phyloP scores from a whole-genome alignment of 2,113 vertebrate species.

The Cariama cristata region DNA sequence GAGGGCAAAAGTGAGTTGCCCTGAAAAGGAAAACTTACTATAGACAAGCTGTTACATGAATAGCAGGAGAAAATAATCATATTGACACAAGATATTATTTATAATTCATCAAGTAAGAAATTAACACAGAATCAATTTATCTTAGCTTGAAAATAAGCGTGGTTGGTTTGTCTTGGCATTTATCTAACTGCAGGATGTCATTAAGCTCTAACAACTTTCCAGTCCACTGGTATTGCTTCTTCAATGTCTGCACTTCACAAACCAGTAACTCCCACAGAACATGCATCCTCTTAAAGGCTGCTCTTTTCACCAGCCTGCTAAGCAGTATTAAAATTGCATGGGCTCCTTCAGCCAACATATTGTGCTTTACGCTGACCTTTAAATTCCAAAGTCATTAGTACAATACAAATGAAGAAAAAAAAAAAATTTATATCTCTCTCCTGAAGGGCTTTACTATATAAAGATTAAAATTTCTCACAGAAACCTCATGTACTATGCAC shows the following conservation, averaged over 20 bases:
- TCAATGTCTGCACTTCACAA: constrained; percentile 22
- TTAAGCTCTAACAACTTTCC: constrained; percentile 56
- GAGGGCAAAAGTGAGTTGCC: background rate
- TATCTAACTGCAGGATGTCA: constrained; percentile 49
- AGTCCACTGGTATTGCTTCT: constrained; percentile 25
- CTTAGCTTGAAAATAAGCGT: constrained; percentile 12
- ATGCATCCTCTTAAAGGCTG: background rate
- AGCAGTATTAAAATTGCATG: constrained; percentile 68
- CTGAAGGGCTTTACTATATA: background rate
- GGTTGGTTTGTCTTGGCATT: constrained; percentile 50
- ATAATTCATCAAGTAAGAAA: constrained; percentile 53
- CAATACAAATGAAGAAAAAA: background rate
- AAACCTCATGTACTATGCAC: background rate
- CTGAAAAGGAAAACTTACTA: background rate
- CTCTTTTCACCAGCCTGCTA: constrained; percentile 37
- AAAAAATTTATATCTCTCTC: background rate
- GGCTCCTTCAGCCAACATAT: constrained; percentile 8
- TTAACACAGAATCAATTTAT: constrained; percentile 45
- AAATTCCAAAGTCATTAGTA: constrained; percentile 45
- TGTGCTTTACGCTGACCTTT: constrained; percentile 44
- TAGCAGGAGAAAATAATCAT: constrained; percentile 8
- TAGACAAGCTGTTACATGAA: background rate
- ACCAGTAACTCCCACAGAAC: constrained; percentile 29
- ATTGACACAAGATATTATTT: constrained; percentile 31
- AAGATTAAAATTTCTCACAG: background rate